phyloP scores from a whole-genome alignment of 2,113 vertebrate species.

The Myotis lucifugus region DNA sequence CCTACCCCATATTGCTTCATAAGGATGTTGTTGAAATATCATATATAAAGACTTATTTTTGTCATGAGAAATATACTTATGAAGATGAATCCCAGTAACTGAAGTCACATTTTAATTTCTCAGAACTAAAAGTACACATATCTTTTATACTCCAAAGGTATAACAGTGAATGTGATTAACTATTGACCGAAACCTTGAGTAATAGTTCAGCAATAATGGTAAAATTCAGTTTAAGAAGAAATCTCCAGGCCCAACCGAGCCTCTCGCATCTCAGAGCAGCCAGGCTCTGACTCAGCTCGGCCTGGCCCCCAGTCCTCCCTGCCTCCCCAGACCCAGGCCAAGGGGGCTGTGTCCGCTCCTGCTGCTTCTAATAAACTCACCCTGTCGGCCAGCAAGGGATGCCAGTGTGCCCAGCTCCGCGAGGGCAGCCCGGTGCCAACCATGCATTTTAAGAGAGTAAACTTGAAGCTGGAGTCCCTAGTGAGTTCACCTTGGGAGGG shows the following conservation, averaged over 20 bases:
- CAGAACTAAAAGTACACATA: conserved; percentile 48
- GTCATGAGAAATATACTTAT: conserved; percentile 11
- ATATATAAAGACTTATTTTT: conserved; percentile 10
- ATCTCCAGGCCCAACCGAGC: neutral
- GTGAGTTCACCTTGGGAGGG: neutral
- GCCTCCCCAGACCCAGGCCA: neutral
- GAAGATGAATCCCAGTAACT: conserved; percentile 23
- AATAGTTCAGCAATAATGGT: neutral
- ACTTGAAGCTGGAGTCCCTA: neutral
- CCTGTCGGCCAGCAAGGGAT: neutral
- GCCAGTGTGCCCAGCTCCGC: neutral
- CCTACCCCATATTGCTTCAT: neutral
- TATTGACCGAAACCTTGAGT: conserved; percentile 6
- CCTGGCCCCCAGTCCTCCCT: neutral
- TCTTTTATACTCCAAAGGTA: conserved; percentile 30
- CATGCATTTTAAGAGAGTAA: neutral
- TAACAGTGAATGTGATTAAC: neutral
- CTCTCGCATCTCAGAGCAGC: neutral
- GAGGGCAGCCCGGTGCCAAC: neutral
- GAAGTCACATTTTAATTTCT: conserved; percentile 57
- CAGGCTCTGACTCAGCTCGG: neutral
- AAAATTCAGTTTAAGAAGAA: conserved; percentile 28
- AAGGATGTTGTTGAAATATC: neutral
- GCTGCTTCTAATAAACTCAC: neutral
- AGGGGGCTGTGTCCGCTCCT: neutral